phyloP scores from a whole-genome alignment of 2,888 invertebrate genomes.

The Cosmia trapezina region DNA sequence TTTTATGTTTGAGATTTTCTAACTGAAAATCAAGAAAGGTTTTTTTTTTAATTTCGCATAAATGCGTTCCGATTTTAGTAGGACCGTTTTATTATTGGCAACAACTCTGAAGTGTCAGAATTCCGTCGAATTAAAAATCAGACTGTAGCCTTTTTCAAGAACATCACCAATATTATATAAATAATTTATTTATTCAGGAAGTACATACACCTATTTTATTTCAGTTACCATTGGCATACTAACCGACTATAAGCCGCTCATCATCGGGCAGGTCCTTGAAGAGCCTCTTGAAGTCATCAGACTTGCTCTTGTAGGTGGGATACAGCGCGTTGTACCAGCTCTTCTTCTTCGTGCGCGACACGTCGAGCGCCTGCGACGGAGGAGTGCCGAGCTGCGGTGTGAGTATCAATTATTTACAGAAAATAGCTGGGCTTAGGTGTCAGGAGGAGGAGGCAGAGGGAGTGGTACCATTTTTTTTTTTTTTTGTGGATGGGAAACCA shows the following conservation, averaged over 20 bases:
- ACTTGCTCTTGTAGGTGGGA: conserved; percentile 98
- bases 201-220: background rate
- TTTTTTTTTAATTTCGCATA: no score
- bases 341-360: conserved; percentile 92
- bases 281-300: conserved; percentile 97
- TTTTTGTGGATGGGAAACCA: no score
- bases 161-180: no score
- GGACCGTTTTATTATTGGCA: no score
- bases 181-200: no score
- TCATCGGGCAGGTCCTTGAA: conserved; percentile 98
- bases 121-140: no score
- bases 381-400: conserved; percentile 54
- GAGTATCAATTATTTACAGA: conserved; percentile 53
- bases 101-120: no score
- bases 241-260: conserved; percentile 97
- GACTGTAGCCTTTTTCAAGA: no score
- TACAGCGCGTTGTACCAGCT: conserved; percentile 96
- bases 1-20: no score
- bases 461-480: no score
- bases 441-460: background rate
- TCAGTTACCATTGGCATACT: conserved; percentile 38
- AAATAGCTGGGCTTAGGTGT: conserved; percentile 10
- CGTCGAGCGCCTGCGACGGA: conserved; percentile 66
- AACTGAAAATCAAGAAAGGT: no score
- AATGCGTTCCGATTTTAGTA: no score